Conservation (phyloP, 2,888 invertebrate species). For the Magallana nippona region DNA sequence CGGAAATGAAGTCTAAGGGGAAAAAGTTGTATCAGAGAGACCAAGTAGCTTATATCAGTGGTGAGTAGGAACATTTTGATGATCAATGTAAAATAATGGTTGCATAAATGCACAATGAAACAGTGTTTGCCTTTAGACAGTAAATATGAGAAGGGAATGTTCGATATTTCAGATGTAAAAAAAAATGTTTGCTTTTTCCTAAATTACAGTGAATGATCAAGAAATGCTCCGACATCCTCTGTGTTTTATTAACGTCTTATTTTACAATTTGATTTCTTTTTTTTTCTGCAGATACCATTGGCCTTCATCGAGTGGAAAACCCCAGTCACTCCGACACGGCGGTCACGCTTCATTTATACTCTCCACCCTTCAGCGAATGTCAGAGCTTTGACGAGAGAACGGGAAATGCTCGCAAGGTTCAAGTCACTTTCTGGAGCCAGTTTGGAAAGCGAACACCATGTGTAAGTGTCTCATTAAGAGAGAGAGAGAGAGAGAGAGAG, state of each 20-base stretch:
- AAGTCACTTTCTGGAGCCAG: conserved; percentile 95
- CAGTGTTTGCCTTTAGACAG: too few species aligned
- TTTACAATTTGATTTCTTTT: not conserved
- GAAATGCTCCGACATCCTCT: too few species aligned
- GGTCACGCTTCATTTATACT: conserved; percentile 96
- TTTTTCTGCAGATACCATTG: conserved; percentile 88
- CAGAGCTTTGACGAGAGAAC: conserved; percentile 94
- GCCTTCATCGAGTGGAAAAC: conserved; percentile 97
- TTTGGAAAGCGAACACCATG: conserved; percentile 87
- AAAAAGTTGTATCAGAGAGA: conserved; percentile 86
- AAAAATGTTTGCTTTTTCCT: too few species aligned
- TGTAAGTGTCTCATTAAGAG: conserved; percentile 39
- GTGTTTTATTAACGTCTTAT: not conserved
- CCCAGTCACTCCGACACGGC: conserved; percentile 92
- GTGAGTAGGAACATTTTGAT: conserved; percentile 81
- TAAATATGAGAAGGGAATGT: too few species aligned
- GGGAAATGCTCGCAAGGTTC: conserved; percentile 86
- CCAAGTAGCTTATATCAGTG: conserved; percentile 96
- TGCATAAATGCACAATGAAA: too few species aligned
- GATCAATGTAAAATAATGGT: not conserved
- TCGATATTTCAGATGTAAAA: too few species aligned
- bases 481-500: too few species aligned
- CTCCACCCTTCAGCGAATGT: conserved; percentile 94
- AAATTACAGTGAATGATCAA: too few species aligned
- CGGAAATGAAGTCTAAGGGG: conserved; percentile 85